These are phyloP conservation scores for Pelodytes ibericus DNA, from an alignment of 2,797 vertebrate genomes.

Conservation along the genomic window DNA sequence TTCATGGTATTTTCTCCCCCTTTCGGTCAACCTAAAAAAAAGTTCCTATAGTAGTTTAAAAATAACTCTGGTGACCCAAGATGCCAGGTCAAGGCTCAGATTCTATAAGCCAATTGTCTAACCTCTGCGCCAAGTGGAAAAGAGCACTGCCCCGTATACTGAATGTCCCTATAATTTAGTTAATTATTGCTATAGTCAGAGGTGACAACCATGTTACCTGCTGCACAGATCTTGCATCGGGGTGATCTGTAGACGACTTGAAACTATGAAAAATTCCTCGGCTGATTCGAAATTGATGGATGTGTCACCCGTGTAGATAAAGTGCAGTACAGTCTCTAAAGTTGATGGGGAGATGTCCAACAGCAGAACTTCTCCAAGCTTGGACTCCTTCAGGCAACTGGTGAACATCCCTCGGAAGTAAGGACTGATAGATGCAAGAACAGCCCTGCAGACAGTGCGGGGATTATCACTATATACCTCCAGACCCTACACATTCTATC, in stretches of 20 bases:
- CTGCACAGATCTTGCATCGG: constrained; percentile 81
- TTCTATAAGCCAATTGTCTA: too few relatives aligned
- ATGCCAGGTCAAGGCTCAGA: too few relatives aligned
- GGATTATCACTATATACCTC: too few relatives aligned
- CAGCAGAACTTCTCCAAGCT: constrained; percentile 78
- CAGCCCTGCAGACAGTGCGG: constrained; percentile 70
- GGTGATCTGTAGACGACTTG: constrained; percentile 82
- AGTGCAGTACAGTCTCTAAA: constrained; percentile 80
- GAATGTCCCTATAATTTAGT: too few relatives aligned
- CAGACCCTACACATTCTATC: too few relatives aligned
- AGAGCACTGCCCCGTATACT: too few relatives aligned
- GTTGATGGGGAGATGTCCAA: constrained; percentile 79
- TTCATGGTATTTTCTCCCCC: too few relatives aligned
- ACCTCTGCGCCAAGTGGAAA: too few relatives aligned
- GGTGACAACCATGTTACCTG: constrained; percentile 82
- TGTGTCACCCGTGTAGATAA: constrained; percentile 80
- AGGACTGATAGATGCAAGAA: constrained; percentile 80
- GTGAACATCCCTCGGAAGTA: constrained; percentile 86
- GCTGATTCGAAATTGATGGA: constrained; percentile 76
- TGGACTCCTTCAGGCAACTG: constrained; percentile 79
- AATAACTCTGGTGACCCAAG: too few relatives aligned
- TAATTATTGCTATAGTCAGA: too few relatives aligned
- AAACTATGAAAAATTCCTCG: constrained; percentile 81
- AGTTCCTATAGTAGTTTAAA: too few relatives aligned
- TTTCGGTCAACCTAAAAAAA: too few relatives aligned